Conservation (phyloP, 2,797 vertebrate species). For the Gallirallus australis region DNA sequence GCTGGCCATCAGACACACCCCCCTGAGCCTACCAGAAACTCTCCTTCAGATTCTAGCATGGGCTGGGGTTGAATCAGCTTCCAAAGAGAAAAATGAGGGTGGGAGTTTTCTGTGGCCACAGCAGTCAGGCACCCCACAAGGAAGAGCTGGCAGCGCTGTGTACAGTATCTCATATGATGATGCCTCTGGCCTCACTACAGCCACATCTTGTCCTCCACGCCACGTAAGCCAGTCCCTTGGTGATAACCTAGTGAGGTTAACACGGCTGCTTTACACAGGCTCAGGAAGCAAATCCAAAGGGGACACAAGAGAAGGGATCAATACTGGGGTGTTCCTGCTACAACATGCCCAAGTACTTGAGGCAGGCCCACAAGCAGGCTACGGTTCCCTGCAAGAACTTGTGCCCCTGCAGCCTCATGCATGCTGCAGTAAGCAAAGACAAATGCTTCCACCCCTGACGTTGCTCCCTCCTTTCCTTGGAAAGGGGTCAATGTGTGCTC, state of each 20-base stretch:
- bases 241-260: not conserved
- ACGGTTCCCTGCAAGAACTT: not conserved
- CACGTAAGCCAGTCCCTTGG: not conserved
- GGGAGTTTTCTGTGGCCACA: not conserved
- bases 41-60: not conserved
- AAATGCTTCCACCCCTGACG: not conserved
- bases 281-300: not conserved
- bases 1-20: not conserved
- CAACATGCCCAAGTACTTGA: rapidly evolving
- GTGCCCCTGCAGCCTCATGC: not conserved
- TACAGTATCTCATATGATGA: rapidly evolving
- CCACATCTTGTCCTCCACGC: not conserved
- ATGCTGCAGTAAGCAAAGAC: not conserved
- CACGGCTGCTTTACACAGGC: not conserved
- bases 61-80: not conserved
- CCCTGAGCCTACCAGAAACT: not conserved
- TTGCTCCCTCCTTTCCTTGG: not conserved
- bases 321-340: not conserved
- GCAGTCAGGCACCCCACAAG: not conserved
- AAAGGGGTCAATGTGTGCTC: not conserved
- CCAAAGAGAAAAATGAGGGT: not conserved
- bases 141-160: rapidly evolving
- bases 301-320: not conserved
- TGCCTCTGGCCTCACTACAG: not conserved
- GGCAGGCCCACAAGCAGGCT: not conserved